A percentile compares a stretch with the other conserved stretches of the same genome.
These are phyloP conservation scores for Megaceryle torquata DNA, from an alignment of 2,113 vertebrate species.

Conservation along the genomic window DNA sequence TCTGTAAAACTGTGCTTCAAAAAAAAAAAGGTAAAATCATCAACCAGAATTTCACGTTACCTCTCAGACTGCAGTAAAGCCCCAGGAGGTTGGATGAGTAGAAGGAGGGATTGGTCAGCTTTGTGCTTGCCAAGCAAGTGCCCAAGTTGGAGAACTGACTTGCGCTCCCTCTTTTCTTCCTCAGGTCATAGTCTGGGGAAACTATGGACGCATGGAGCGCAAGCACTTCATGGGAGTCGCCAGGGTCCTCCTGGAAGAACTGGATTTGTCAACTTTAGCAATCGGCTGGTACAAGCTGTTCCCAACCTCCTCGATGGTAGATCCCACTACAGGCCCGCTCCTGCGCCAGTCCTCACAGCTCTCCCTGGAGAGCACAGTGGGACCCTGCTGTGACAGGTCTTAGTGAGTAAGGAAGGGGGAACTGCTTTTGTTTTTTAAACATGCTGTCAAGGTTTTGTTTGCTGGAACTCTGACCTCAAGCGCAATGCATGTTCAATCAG, in stretches of 20 bases:
- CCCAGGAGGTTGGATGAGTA: background rate
- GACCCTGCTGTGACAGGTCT: conserved; percentile 93
- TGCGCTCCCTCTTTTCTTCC: background rate
- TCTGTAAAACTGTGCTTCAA: background rate
- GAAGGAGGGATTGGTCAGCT: background rate
- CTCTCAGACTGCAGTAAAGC: background rate
- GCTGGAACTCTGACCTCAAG: conserved; percentile 73
- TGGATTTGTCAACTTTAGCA: conserved; percentile 93
- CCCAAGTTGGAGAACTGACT: background rate
- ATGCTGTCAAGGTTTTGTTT: conserved; percentile 74
- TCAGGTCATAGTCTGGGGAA: conserved; percentile 97
- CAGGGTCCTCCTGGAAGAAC: conserved; percentile 93
- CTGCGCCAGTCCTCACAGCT: conserved; percentile 96
- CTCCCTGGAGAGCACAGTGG: conserved; percentile 96
- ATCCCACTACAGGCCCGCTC: conserved; percentile 90
- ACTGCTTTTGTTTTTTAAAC: conserved; percentile 67
- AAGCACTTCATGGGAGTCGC: conserved; percentile 99
- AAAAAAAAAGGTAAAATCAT: background rate
- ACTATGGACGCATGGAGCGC: conserved; percentile 96
- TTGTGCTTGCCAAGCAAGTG: background rate
- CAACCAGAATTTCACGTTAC: background rate
- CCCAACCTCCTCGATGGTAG: conserved; percentile 98
- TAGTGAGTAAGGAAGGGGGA: conserved; percentile 76
- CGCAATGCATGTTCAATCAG: conserved; percentile 72
- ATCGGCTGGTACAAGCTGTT: conserved; percentile 99